These are phyloP conservation scores for Drosophila willistoni DNA, from an alignment of 1,140 invertebrate species.

Conservation along the genomic window DNA sequence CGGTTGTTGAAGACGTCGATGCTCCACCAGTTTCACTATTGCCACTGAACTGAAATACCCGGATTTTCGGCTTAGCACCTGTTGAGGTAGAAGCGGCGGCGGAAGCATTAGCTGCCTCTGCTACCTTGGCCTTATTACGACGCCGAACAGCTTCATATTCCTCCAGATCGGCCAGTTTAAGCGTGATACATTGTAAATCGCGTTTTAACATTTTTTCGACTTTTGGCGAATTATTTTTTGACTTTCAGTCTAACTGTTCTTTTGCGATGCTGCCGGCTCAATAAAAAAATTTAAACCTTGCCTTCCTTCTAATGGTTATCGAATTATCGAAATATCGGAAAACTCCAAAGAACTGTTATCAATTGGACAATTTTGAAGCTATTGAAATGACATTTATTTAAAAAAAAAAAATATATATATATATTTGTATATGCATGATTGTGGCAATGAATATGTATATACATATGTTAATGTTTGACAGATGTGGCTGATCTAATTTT, in stretches of 20 bases:
- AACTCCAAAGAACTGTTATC: not conserved
- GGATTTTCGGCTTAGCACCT: conserved; percentile 19
- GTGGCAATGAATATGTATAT: conserved; percentile 37
- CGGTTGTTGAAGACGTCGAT: conserved; percentile 8
- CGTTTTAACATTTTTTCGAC: conserved; percentile 50
- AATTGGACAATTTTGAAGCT: conserved; percentile 16
- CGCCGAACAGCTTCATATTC: conserved; percentile 55
- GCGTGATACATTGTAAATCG: conserved; percentile 51
- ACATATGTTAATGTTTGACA: conserved; percentile 12
- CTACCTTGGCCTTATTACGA: conserved; percentile 38
- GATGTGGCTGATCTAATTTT: conserved; percentile 9
- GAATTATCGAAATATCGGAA: not conserved
- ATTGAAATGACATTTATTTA: conserved; percentile 40
- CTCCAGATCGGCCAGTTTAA: conserved; percentile 57
- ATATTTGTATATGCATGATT: conserved; percentile 23
- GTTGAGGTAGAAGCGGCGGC: conserved; percentile 40
- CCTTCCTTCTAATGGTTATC: not conserved
- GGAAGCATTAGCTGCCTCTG: conserved; percentile 19
- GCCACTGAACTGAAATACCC: not conserved
- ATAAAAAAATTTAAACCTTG: not conserved
- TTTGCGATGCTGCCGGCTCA: not conserved
- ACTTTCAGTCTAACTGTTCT: not conserved
- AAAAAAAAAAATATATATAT: conserved; percentile 15
- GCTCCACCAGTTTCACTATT: not conserved
- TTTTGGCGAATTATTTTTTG: too few species aligned